Percentiles rank a stretch among this genome's conserved stretches.
Conservation (phyloP, 2,888 invertebrate species). For the Drosophila barbarae region DNA sequence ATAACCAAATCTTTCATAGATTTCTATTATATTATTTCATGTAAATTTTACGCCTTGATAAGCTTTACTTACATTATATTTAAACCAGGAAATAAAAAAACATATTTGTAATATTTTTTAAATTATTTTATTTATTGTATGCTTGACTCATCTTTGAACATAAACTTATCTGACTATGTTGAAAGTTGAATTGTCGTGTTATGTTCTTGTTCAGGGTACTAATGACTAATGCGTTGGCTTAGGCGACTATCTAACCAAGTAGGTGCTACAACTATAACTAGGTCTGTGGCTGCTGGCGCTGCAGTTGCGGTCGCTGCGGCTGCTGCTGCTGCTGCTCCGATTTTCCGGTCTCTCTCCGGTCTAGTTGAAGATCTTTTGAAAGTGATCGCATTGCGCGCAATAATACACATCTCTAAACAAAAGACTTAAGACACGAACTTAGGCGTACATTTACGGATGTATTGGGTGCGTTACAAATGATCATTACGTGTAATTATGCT, state of each 20-base stretch:
- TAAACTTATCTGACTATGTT: conserved; percentile 62
- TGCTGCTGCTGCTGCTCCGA: conserved; percentile 24
- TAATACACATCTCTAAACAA: conserved; percentile 70
- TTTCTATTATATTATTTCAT: not conserved
- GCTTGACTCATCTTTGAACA: conserved; percentile 53
- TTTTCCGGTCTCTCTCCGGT: conserved; percentile 23
- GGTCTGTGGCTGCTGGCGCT: conserved; percentile 3
- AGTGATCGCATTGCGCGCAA: conserved; percentile 58
- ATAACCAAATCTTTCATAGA: not conserved
- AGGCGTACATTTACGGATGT: conserved; percentile 29
- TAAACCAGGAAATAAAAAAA: not conserved
- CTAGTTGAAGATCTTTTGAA: conserved; percentile 75
- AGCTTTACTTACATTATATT: not conserved
- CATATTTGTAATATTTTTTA: not conserved
- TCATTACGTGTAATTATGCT: conserved; percentile 60
- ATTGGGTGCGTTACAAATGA: conserved; percentile 15
- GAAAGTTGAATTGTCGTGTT: conserved; percentile 45
- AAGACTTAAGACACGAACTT: conserved; percentile 76
- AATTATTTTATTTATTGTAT: conserved; percentile 48
- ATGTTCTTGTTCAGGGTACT: conserved; percentile 47
- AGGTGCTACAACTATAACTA: conserved; percentile 32
- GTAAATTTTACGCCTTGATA: not conserved
- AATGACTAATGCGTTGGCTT: conserved; percentile 62
- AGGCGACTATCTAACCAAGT: conserved; percentile 25
- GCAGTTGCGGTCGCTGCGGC: conserved; percentile 13